Conservation (phyloP, 2,113 vertebrate genomes). For the Lycaon pictus region DNA sequence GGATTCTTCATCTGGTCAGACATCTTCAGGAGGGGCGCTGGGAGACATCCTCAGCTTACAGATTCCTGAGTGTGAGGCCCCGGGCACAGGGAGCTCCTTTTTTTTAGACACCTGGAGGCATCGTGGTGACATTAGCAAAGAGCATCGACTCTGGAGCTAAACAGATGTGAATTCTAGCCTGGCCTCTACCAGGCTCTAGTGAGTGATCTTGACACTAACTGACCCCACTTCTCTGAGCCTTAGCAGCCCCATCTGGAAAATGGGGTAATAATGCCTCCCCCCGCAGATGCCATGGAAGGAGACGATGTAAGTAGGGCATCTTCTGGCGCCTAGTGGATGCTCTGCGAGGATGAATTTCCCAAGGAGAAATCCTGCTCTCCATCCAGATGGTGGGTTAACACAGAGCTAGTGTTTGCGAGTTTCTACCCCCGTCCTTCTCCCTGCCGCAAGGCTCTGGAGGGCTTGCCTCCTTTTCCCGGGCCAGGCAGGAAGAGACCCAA, state of each 20-base stretch:
- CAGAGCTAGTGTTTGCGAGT: not conserved
- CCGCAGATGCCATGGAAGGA: not conserved
- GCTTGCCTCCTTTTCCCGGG: not conserved
- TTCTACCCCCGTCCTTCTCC: no score
- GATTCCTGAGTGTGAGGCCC: not conserved
- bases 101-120: not conserved
- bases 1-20: not conserved
- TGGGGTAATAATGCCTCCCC: accelerated
- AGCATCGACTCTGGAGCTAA: not conserved
- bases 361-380: not conserved
- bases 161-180: not conserved
- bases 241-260: not conserved
- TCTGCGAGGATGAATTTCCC: not conserved
- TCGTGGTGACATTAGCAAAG: no score
- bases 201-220: not conserved
- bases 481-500: not conserved
- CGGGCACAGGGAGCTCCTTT: not conserved
- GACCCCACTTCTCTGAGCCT: not conserved
- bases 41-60: not conserved
- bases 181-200: not conserved
- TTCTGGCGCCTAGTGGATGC: accelerated
- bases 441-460: accelerated
- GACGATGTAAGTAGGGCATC: accelerated
- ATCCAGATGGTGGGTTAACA: accelerated
- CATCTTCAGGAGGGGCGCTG: accelerated